phyloP scores from a whole-genome alignment of 2,113 vertebrate genomes.

The Clarias gariepinus region DNA sequence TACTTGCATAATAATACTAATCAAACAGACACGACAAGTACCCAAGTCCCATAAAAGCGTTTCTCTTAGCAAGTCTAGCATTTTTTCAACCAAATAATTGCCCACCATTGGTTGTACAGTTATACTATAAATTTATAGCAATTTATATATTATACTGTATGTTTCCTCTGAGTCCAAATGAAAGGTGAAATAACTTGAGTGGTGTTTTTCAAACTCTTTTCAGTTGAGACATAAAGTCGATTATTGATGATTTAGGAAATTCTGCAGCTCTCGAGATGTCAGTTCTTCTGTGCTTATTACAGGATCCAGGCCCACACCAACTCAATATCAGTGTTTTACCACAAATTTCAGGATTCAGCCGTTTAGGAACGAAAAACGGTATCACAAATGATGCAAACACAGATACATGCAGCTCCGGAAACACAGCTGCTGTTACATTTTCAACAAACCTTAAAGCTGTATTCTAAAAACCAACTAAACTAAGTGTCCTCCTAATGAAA shows the following conservation, averaged over 20 bases:
- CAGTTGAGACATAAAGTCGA: neutral
- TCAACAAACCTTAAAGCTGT: neutral
- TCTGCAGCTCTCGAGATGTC: neutral
- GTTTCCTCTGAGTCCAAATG: neutral
- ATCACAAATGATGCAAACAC: neutral
- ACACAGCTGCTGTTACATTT: too few species aligned
- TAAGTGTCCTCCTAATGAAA: neutral
- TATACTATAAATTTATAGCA: neutral
- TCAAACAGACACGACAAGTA: too few species aligned
- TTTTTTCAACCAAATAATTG: neutral
- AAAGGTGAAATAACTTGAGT: neutral
- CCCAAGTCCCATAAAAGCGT: neutral
- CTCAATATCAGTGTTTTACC: neutral
- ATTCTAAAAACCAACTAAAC: neutral
- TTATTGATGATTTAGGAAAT: neutral
- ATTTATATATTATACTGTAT: neutral
- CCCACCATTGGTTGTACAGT: neutral
- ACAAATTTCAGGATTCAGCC: conserved; percentile 2
- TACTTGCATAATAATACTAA: too few species aligned
- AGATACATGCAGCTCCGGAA: neutral
- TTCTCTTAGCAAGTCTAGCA: neutral
- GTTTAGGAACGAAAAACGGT: neutral
- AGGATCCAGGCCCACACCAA: neutral
- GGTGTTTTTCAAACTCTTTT: neutral
- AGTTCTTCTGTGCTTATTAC: neutral